phyloP scores from a whole-genome alignment of 1,140 invertebrate genomes.

The Nasonia vitripennis region DNA sequence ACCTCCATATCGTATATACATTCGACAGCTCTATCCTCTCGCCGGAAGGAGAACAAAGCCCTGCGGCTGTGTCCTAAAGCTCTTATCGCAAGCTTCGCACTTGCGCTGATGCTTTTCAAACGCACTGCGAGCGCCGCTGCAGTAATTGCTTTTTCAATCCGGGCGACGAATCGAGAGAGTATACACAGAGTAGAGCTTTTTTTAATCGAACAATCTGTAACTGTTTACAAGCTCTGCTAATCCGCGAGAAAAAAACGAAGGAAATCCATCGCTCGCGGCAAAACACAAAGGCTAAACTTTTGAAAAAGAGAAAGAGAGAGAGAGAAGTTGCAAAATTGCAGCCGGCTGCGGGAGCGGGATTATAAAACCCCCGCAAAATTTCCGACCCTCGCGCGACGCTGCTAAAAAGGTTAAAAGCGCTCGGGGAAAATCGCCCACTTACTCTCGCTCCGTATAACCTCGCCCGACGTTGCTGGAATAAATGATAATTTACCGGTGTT shows the following conservation, averaged over 20 bases:
- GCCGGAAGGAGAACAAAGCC: background rate
- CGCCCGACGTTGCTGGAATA: background rate
- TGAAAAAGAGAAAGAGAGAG: too few relatives aligned
- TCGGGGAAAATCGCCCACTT: conserved; percentile 23
- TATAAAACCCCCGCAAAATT: conserved; percentile 8
- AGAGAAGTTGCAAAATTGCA: too few relatives aligned
- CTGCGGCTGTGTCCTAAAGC: background rate
- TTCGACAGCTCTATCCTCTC: background rate
- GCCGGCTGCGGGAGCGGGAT: background rate
- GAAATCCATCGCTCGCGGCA: too few relatives aligned
- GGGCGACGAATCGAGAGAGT: too few relatives aligned
- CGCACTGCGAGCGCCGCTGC: background rate
- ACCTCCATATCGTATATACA: too few relatives aligned
- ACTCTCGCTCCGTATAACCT: conserved; percentile 7
- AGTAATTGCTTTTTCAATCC: background rate
- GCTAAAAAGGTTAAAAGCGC: conserved; percentile 17
- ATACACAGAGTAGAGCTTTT: background rate
- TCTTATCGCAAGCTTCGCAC: background rate
- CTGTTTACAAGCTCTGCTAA: background rate
- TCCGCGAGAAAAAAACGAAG: background rate
- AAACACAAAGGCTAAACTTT: background rate
- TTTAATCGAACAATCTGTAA: background rate
- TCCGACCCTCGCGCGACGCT: background rate
- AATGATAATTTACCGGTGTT: background rate
- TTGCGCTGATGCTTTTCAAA: background rate